Percentiles rank a stretch among this genome's conserved stretches.
These are phyloP conservation scores for Cromileptes altivelis DNA, from an alignment of 2,113 vertebrate species.

Conservation along the genomic window DNA sequence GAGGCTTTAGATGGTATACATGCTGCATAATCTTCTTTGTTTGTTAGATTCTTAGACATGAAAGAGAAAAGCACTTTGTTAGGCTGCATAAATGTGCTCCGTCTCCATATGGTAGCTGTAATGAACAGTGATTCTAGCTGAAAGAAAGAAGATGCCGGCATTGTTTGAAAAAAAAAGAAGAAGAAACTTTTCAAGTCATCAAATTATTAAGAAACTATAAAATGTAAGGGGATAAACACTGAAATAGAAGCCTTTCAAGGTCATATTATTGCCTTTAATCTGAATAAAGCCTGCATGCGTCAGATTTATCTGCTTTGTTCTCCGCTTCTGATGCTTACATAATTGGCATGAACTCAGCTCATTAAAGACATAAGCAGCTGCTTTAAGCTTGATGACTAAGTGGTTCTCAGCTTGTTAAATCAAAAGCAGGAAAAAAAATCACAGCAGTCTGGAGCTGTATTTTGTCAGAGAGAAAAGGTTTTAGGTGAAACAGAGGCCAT, in stretches of 20 bases:
- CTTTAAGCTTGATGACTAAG: constrained; percentile 53
- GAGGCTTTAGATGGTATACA: constrained; percentile 31
- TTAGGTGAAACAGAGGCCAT: background rate
- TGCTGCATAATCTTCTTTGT: constrained; percentile 37
- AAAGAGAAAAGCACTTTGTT: constrained; percentile 40
- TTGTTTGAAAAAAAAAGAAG: background rate
- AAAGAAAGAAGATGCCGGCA: background rate
- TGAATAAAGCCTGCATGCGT: background rate
- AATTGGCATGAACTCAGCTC: constrained; percentile 47
- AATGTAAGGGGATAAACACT: constrained; percentile 17
- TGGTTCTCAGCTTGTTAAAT: constrained; percentile 9
- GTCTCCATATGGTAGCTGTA: constrained; percentile 28
- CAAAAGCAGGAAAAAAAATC: constrained; percentile 20
- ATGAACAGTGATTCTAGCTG: constrained; percentile 29
- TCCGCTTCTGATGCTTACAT: constrained; percentile 37
- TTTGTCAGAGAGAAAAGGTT: background rate
- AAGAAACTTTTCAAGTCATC: background rate
- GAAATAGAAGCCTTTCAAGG: constrained; percentile 17
- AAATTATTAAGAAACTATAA: constrained; percentile 22
- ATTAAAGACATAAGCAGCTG: constrained; percentile 52
- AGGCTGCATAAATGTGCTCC: constrained; percentile 21
- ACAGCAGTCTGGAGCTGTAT: constrained; percentile 14
- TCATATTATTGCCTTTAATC: constrained; percentile 35
- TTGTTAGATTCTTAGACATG: constrained; percentile 31
- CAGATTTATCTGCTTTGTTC: constrained; percentile 35